These are phyloP conservation scores for Apis florea DNA, from an alignment of 1,140 invertebrate species.

Conservation along the genomic window DNA sequence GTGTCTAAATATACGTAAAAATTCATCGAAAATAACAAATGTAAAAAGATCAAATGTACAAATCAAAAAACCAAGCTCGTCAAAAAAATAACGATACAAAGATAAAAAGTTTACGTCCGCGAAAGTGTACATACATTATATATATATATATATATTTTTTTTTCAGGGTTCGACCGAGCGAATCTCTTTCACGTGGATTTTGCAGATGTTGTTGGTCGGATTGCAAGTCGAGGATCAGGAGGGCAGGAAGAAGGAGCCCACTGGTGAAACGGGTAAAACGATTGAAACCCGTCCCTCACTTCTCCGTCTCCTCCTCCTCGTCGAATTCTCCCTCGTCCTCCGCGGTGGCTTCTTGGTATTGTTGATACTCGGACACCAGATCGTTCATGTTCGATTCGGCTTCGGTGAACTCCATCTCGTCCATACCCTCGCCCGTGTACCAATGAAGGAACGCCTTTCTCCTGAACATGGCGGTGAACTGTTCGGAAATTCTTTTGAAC, in stretches of 20 bases:
- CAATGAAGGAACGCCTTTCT: conserved; percentile 88
- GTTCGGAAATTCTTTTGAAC: conserved; percentile 91
- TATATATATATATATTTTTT: neutral
- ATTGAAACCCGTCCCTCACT: neutral
- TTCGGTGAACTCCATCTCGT: conserved; percentile 89
- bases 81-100: neutral
- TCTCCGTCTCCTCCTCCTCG: conserved; percentile 86
- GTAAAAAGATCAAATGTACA: conserved; percentile 28
- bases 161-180: neutral
- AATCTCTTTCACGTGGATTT: neutral
- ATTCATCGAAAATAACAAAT: conserved; percentile 19
- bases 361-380: conserved; percentile 80
- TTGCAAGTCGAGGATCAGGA: too few relatives aligned
- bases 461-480: conserved; percentile 88
- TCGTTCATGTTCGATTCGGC: conserved; percentile 86
- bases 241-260: too few relatives aligned
- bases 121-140: neutral
- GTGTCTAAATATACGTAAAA: conserved; percentile 27
- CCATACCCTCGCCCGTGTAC: conserved; percentile 87
- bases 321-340: conserved; percentile 90
- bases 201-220: neutral
- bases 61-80: neutral
- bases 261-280: too few relatives aligned
- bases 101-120: neutral
- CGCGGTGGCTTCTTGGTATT: conserved; percentile 82